A percentile compares a stretch with the other conserved stretches of the same genome.
These are phyloP conservation scores for Lepus americanus DNA, from an alignment of 2,113 vertebrate genomes.

Conservation along the genomic window DNA sequence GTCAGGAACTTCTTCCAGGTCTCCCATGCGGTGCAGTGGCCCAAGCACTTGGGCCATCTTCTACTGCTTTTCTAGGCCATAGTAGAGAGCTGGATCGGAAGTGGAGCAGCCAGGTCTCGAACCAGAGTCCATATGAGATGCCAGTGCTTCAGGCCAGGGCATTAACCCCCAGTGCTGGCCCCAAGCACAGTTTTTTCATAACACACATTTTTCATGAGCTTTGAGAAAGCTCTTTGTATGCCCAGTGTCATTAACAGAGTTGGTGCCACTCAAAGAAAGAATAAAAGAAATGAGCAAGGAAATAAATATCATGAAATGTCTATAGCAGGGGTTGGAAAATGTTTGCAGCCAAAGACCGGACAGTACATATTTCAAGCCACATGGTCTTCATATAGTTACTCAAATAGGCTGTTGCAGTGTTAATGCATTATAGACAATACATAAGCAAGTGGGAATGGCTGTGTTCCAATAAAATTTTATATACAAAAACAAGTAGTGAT, in stretches of 20 bases:
- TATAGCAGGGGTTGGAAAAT: neutral
- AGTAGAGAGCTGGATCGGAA: too few relatives aligned
- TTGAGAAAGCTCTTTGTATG: neutral
- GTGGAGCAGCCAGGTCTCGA: too few relatives aligned
- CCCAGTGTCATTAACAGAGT: neutral
- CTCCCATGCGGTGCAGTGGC: too few relatives aligned
- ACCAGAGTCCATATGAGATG: too few relatives aligned
- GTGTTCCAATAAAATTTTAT: constrained; percentile 63
- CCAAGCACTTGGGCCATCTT: too few relatives aligned
- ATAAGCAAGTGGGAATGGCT: neutral
- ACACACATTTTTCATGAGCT: too few relatives aligned
- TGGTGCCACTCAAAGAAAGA: neutral
- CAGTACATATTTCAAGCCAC: constrained; percentile 3
- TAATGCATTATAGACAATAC: neutral
- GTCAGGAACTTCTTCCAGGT: too few relatives aligned
- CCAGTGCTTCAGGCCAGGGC: too few relatives aligned
- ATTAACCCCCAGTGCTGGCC: too few relatives aligned
- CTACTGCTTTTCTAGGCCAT: too few relatives aligned
- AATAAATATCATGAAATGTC: neutral
- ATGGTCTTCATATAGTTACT: neutral
- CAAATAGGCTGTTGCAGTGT: neutral
- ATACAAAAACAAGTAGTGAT: constrained; percentile 25
- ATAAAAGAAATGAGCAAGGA: neutral
- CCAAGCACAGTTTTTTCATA: too few relatives aligned
- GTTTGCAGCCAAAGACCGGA: neutral